These are phyloP conservation scores for Rhipidura dahli DNA, from an alignment of 2,113 vertebrate genomes.

Conservation along the genomic window DNA sequence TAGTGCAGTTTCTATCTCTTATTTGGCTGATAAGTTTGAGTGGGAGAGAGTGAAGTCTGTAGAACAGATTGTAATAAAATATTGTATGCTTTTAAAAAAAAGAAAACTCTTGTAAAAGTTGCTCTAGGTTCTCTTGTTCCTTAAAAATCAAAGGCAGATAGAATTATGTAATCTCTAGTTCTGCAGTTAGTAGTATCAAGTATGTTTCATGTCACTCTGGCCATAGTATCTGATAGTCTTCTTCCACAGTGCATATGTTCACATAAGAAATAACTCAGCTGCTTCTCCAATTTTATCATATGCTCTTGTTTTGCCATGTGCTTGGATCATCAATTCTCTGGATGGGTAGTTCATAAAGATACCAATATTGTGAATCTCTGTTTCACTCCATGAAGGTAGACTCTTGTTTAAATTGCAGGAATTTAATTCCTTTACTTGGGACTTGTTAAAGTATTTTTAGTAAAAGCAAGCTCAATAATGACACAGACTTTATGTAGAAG, in stretches of 20 bases:
- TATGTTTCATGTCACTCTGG: neutral
- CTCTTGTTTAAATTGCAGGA: neutral
- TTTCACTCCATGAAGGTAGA: neutral
- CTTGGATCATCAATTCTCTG: neutral
- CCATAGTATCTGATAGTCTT: neutral
- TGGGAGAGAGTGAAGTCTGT: neutral
- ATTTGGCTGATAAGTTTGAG: neutral
- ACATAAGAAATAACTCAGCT: neutral
- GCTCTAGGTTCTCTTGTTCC: neutral
- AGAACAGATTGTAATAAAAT: neutral
- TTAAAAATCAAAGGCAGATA: neutral
- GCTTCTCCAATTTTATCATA: neutral
- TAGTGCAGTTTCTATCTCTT: neutral
- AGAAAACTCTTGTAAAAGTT: neutral
- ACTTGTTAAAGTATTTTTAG: neutral
- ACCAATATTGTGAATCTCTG: neutral
- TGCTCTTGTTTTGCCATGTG: neutral
- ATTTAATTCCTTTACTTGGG: neutral
- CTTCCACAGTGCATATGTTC: neutral
- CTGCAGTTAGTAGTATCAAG: neutral
- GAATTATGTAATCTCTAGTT: neutral
- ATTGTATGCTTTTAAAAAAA: neutral
- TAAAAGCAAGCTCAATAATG: neutral
- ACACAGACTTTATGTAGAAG: neutral
- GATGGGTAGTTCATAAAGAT: neutral